Conservation (phyloP, 2,888 invertebrate species). For the Minunthozetes semirufus region DNA sequence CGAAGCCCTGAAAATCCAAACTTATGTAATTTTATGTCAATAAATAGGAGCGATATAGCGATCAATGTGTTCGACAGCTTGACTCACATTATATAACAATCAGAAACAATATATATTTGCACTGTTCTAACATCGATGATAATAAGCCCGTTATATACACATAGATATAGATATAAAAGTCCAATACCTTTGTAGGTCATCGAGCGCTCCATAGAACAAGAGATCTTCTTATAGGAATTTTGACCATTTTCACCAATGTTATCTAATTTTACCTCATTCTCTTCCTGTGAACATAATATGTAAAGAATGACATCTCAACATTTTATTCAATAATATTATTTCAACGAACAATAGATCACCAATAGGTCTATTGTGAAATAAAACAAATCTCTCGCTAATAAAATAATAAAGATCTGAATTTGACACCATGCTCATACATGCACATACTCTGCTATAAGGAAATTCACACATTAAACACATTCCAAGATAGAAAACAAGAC, state of each 20-base stretch:
- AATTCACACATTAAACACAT: no score
- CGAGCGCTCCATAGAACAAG: slow-evolving; percentile 1
- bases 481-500: no score
- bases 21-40: background rate
- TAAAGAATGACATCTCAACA: background rate
- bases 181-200: slow-evolving; percentile 19
- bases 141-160: background rate
- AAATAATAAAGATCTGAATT: no score
- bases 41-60: background rate
- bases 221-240: slow-evolving; percentile 15
- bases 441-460: no score
- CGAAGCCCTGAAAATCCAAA: background rate
- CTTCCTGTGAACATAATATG: background rate
- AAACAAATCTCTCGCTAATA: no score
- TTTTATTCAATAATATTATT: background rate
- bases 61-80: slow-evolving; percentile 13
- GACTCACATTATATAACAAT: slow-evolving; percentile 15
- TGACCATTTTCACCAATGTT: background rate
- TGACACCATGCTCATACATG: no score
- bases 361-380: no score
- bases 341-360: no score
- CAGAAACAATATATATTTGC: background rate
- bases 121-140: no score
- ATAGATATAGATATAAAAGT: background rate
- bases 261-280: slow-evolving; percentile 10